These are phyloP conservation scores for Platypus cylindrus DNA, from an alignment of 2,888 invertebrate genomes.

Conservation along the genomic window DNA sequence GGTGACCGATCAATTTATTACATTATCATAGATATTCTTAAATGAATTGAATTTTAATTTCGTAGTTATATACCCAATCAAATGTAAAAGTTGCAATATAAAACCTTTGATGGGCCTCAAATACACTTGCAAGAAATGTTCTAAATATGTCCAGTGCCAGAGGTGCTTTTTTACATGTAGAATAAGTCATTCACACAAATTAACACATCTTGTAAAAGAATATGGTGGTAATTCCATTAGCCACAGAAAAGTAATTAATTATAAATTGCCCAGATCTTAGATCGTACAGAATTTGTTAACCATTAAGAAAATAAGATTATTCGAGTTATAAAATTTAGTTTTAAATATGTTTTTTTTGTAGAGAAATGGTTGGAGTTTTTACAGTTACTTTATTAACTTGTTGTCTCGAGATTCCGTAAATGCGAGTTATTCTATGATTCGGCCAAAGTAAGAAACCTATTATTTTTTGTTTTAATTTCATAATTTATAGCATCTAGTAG, in stretches of 20 bases:
- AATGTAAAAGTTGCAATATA: conserved; percentile 48
- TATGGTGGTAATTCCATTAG: conserved; percentile 31
- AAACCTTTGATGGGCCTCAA: conserved; percentile 46
- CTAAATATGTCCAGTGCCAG: conserved; percentile 54
- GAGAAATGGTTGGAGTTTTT: conserved; percentile 16
- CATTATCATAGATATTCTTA: conserved; percentile 4
- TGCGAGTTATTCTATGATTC: conserved; percentile 4
- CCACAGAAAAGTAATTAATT: too few relatives aligned
- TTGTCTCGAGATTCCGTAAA: conserved; percentile 1
- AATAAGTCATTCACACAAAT: conserved; percentile 47
- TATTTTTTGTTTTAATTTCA: not conserved
- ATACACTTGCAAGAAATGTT: conserved; percentile 52
- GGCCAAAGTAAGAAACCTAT: conserved; percentile 4
- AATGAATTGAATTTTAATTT: conserved; percentile 11
- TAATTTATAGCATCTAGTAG: not conserved
- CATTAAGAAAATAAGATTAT: too few relatives aligned
- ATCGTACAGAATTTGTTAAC: too few relatives aligned
- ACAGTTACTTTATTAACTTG: conserved; percentile 1
- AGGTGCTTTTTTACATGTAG: conserved; percentile 52
- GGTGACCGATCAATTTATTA: conserved; percentile 27
- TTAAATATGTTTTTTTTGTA: conserved; percentile 11
- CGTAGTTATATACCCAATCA: conserved; percentile 43
- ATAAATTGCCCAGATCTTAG: too few relatives aligned
- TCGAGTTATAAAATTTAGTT: too few relatives aligned
- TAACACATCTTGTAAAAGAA: conserved; percentile 53